These are phyloP conservation scores for Acleris literana DNA, from an alignment of 2,888 invertebrate genomes.

Conservation along the genomic window DNA sequence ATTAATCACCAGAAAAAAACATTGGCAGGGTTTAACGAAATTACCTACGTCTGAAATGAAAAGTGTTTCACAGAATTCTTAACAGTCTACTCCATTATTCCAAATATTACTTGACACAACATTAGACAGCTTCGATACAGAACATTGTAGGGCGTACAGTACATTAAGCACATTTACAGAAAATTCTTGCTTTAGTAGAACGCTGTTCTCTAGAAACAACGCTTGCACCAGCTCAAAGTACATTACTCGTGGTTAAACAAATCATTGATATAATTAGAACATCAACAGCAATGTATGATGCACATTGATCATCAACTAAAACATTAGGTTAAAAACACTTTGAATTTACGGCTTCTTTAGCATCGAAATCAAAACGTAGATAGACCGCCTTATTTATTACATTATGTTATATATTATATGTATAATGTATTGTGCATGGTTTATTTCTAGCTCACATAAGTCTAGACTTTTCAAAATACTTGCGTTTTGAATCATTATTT, in stretches of 20 bases:
- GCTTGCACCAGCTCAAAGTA: constrained; percentile 45
- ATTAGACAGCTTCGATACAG: constrained; percentile 42
- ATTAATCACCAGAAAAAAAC: constrained; percentile 28
- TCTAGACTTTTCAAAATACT: constrained; percentile 25
- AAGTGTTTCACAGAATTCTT: constrained; percentile 56
- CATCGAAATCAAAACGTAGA: constrained; percentile 37
- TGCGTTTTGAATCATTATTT: constrained; percentile 16
- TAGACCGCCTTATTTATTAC: constrained; percentile 28
- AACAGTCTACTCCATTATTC: constrained; percentile 59
- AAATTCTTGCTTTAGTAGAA: constrained; percentile 58
- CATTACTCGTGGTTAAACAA: constrained; percentile 37
- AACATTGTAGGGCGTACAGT: constrained; percentile 52
- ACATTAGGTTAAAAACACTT: constrained; percentile 47
- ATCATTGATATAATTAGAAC: constrained; percentile 43
- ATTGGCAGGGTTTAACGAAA: constrained; percentile 61
- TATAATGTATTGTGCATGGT: constrained; percentile 31
- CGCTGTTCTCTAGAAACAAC: constrained; percentile 42
- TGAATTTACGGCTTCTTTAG: constrained; percentile 45
- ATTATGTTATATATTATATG: constrained; percentile 21
- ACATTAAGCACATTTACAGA: constrained; percentile 59
- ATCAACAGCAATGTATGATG: constrained; percentile 46
- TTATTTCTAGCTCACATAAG: constrained; percentile 25
- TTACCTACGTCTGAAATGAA: constrained; percentile 66
- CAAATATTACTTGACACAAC: constrained; percentile 37
- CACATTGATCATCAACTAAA: constrained; percentile 46